These are phyloP conservation scores for Caenorhabditis parvicauda DNA, from an alignment of 2,888 invertebrate genomes.

Conservation along the genomic window DNA sequence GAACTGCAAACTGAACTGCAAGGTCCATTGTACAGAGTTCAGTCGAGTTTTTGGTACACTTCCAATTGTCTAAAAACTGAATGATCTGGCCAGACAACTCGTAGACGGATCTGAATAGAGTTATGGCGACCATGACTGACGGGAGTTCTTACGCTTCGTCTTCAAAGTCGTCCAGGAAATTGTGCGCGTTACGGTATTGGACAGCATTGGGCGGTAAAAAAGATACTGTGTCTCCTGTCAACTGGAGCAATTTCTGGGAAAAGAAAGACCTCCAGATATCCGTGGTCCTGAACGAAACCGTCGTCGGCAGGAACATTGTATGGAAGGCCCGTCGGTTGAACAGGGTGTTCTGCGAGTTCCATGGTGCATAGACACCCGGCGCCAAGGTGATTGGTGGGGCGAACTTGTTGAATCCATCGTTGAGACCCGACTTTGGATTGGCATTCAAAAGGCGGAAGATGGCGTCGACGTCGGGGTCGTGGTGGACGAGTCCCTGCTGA, in stretches of 20 bases:
- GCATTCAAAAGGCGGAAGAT: conserved; percentile 35
- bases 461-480: conserved; percentile 40
- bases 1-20: conserved; percentile 12
- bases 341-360: conserved; percentile 45
- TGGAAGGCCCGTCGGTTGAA: conserved; percentile 40
- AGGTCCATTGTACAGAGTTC: conserved; percentile 18
- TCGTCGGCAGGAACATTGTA: conserved; percentile 37
- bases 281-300: conserved; percentile 36
- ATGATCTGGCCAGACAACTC: conserved; percentile 29
- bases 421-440: conserved; percentile 13
- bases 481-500: conserved; percentile 39
- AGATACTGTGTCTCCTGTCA: conserved; percentile 28
- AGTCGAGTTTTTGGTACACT: conserved; percentile 8
- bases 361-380: conserved; percentile 34
- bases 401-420: conserved; percentile 28
- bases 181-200: conserved; percentile 36
- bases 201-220: conserved; percentile 39
- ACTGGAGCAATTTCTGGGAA: conserved; percentile 33
- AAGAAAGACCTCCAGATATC: conserved; percentile 45
- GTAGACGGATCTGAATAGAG: conserved; percentile 37
- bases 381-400: conserved; percentile 33
- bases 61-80: conserved; percentile 25
- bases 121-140: no score
- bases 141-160: no score
- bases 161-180: conserved; percentile 35